phyloP scores from a whole-genome alignment of 2,113 vertebrate genomes.

The Hippocampus mohnikei region DNA sequence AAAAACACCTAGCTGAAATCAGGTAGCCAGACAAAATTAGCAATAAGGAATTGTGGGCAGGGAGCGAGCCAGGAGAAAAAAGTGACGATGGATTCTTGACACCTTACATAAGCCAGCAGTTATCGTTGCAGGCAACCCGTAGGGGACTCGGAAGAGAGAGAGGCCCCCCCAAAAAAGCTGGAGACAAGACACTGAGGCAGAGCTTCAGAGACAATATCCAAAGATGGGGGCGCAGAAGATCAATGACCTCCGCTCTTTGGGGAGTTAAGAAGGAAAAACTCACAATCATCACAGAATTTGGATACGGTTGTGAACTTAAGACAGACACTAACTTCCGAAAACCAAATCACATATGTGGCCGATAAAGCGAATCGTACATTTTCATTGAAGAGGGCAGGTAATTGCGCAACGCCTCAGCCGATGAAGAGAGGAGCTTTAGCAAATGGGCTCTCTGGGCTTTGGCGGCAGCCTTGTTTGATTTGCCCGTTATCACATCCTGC shows the following conservation, averaged over 20 bases:
- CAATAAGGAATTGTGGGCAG: no score
- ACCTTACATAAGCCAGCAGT: background rate
- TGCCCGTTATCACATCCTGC: background rate
- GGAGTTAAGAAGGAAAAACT: background rate
- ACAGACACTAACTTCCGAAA: background rate
- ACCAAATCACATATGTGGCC: background rate
- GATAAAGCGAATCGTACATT: background rate
- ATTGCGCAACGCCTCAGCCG: background rate
- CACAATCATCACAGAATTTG: background rate
- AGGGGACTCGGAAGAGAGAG: background rate
- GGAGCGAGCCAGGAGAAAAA: no score
- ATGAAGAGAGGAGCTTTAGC: background rate
- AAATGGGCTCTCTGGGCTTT: background rate
- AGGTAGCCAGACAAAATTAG: background rate
- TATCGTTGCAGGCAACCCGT: no score
- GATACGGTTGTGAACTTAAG: background rate
- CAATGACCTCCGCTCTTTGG: background rate
- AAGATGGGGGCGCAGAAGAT: background rate
- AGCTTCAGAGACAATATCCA: background rate
- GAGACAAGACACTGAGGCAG: background rate
- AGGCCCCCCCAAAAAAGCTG: background rate
- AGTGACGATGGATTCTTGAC: no score
- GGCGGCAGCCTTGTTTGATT: background rate
- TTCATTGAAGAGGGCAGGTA: background rate
- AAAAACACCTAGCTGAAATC: background rate